Evolutionary conservation across 2,113 vertebrate species (phyloP).

Genomic region (Panurus biarmicus): DNA sequence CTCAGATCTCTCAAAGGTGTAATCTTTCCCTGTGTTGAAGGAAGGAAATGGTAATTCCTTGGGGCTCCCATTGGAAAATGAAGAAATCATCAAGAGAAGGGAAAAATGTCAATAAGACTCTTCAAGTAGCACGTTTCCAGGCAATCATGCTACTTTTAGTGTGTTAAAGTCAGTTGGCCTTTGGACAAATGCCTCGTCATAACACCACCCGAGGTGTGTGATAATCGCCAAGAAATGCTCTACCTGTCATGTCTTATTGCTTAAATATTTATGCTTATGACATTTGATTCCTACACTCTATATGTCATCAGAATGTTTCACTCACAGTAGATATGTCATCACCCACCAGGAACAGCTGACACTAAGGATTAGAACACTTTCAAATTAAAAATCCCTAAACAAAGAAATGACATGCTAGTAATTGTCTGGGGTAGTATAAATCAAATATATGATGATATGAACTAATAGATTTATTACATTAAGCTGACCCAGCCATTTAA

Average conservation of each 20-base stretch:
- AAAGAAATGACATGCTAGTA: conserved; percentile 64
- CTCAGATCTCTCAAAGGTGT: neutral
- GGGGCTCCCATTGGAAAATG: neutral
- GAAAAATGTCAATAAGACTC: conserved; percentile 23
- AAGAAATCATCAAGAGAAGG: neutral
- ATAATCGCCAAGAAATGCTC: conserved; percentile 65
- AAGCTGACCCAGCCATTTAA: conserved; percentile 50
- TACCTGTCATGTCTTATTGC: conserved; percentile 69
- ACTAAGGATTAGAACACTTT: conserved; percentile 67
- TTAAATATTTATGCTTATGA: conserved; percentile 71
- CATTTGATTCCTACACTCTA: conserved; percentile 67
- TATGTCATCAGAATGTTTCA: conserved; percentile 66
- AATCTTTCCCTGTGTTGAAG: neutral
- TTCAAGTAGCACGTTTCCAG: conserved; percentile 19
- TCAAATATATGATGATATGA: conserved; percentile 56
- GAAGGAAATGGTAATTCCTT: neutral
- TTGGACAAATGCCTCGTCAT: conserved; percentile 60
- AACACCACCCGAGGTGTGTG: conserved; percentile 60
- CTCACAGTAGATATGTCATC: conserved; percentile 67
- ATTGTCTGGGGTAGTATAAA: conserved; percentile 57
- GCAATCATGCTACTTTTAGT: conserved; percentile 18
- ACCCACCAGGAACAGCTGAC: conserved; percentile 67
- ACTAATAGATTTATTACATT: conserved; percentile 62
- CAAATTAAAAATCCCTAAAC: conserved; percentile 67
- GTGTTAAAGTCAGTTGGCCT: conserved; percentile 42